A percentile compares a stretch with the other conserved stretches of the same genome.
Evolutionary conservation across 30 jellyfish, hydroid and myxozoan species (phyloP).

Genomic region (Sanderia malayensis): DNA sequence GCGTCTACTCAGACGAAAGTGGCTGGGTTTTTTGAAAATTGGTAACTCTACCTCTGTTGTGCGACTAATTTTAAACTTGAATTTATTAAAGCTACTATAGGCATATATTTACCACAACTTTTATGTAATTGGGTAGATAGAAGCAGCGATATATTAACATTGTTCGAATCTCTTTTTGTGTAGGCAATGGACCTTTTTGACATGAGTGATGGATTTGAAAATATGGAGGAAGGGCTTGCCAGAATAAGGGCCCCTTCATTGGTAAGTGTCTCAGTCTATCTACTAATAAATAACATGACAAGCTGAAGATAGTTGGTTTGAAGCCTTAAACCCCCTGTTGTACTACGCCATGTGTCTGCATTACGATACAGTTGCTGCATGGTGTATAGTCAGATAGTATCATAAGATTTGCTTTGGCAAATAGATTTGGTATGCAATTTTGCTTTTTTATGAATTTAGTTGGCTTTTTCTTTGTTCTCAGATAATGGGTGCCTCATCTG

Average conservation of each 20-base stretch:
- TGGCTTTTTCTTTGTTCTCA: slow-evolving; percentile 22
- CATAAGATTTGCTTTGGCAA: too few relatives aligned
- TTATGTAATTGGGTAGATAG: too few relatives aligned
- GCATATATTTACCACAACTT: too few relatives aligned
- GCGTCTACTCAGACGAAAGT: too few relatives aligned
- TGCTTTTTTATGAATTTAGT: too few relatives aligned
- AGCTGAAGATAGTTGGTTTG: too few relatives aligned
- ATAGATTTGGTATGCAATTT: too few relatives aligned
- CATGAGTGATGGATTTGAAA: slow-evolving; percentile 53
- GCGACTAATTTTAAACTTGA: too few relatives aligned
- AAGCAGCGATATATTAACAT: too few relatives aligned
- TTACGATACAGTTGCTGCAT: not conserved
- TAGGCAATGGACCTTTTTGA: slow-evolving; percentile 86
- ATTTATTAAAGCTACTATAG: too few relatives aligned
- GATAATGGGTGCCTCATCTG: slow-evolving; percentile 94
- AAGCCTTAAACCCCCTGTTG: not conserved
- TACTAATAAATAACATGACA: not conserved
- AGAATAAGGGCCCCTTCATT: slow-evolving; percentile 65
- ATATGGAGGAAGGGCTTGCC: slow-evolving; percentile 60
- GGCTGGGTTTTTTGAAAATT: too few relatives aligned
- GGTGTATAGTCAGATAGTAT: not conserved
- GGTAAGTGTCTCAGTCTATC: slow-evolving; percentile 25
- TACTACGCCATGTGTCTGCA: not conserved
- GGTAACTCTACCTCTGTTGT: too few relatives aligned
- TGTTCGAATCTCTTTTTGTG: not conserved